phyloP scores from a whole-genome alignment of 2,113 vertebrate species.

The Phaethon lepturus region DNA sequence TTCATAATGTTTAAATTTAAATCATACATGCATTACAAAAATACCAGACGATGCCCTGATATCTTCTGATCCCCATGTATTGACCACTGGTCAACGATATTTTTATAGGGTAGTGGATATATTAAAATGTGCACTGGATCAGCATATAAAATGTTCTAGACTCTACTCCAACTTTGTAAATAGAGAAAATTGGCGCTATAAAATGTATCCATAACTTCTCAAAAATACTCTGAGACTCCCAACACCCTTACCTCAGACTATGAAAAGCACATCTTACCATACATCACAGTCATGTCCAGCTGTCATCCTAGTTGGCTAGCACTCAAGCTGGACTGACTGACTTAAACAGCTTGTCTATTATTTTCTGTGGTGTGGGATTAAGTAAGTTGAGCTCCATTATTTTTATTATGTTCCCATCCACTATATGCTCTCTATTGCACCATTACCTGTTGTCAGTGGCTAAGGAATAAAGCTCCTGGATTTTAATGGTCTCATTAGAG shows the following conservation, averaged over 20 bases:
- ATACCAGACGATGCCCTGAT: neutral
- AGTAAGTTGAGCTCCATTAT: neutral
- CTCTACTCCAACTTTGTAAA: neutral
- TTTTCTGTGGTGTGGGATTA: neutral
- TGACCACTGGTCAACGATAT: neutral
- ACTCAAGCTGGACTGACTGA: neutral
- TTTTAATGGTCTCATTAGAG: neutral
- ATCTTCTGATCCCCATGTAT: neutral
- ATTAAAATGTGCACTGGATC: neutral
- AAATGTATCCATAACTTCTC: neutral
- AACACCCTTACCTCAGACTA: neutral
- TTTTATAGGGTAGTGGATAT: neutral
- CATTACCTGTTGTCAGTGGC: slow-evolving; percentile 4
- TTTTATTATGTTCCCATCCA: neutral
- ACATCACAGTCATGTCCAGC: neutral
- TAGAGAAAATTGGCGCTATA: neutral
- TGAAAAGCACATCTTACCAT: neutral
- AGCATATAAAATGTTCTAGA: neutral
- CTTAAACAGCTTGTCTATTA: neutral
- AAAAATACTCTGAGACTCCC: neutral
- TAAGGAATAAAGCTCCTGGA: slow-evolving; percentile 5
- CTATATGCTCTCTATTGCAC: neutral
- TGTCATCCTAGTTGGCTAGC: neutral
- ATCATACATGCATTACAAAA: neutral
- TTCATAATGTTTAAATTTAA: neutral